These are phyloP conservation scores for Vesta saturnalis DNA, from an alignment of 2,888 invertebrate genomes.

Conservation along the genomic window DNA sequence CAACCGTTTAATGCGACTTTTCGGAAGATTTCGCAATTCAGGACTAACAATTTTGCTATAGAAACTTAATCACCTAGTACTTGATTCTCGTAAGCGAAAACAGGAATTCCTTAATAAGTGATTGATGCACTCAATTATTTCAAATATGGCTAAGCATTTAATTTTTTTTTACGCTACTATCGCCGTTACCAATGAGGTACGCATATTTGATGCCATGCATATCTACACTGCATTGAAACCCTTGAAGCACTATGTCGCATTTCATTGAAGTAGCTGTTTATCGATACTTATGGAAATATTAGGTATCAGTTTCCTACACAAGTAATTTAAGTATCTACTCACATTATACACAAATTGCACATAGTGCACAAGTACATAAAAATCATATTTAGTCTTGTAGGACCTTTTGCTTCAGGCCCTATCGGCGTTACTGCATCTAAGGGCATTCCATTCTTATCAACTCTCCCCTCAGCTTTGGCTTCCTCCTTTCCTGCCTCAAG, in stretches of 20 bases:
- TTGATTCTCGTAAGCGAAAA: neutral
- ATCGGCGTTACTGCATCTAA: neutral
- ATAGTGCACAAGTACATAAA: neutral
- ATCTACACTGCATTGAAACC: conserved; percentile 9
- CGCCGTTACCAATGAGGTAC: too few relatives aligned
- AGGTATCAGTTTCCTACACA: too few relatives aligned
- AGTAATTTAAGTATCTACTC: neutral
- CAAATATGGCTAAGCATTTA: too few relatives aligned
- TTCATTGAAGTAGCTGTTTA: too few relatives aligned
- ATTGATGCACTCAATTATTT: conserved; percentile 4
- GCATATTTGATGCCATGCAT: conserved; percentile 24
- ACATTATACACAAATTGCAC: neutral
- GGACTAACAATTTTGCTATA: neutral
- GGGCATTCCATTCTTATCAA: neutral
- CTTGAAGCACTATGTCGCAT: conserved; percentile 9
- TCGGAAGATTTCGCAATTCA: neutral
- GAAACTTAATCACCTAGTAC: too few relatives aligned
- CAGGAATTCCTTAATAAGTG: neutral
- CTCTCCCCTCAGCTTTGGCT: neutral
- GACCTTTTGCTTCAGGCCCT: neutral
- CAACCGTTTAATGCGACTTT: neutral
- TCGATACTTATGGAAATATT: too few relatives aligned
- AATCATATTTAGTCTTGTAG: neutral
- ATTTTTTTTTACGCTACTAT: conserved; percentile 27
- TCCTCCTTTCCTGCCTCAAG: neutral